These are phyloP conservation scores for Incurvaria masculella DNA, from an alignment of 2,888 invertebrate genomes.

Conservation along the genomic window DNA sequence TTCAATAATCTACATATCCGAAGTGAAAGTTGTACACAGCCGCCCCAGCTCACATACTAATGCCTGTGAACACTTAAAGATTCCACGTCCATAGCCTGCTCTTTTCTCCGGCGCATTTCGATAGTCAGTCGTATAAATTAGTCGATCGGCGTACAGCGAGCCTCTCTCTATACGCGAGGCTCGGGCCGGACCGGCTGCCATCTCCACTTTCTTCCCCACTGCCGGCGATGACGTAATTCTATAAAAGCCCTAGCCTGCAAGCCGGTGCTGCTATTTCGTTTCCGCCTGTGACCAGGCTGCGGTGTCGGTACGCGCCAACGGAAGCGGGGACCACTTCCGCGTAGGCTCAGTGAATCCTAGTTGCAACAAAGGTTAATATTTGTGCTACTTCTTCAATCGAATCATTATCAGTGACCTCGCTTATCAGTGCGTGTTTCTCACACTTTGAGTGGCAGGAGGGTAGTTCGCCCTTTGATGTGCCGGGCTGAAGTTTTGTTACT, in stretches of 20 bases:
- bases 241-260: constrained; percentile 52
- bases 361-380: constrained; percentile 31
- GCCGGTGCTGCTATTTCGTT: constrained; percentile 56
- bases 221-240: constrained; percentile 55
- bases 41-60: constrained; percentile 38
- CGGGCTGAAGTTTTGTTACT: too few species aligned
- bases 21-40: constrained; percentile 47
- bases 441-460: too few species aligned
- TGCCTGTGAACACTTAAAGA: constrained; percentile 48
- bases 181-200: constrained; percentile 27
- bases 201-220: constrained; percentile 51
- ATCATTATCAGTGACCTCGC: too few species aligned
- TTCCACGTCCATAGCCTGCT: constrained; percentile 22
- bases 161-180: constrained; percentile 3
- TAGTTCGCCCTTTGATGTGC: too few species aligned
- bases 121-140: constrained; percentile 1
- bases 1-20: constrained; percentile 47
- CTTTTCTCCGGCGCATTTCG: background rate
- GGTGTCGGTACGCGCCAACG: constrained; percentile 15
- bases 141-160: background rate
- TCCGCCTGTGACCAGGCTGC: constrained; percentile 41
- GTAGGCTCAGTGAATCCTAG: constrained; percentile 42
- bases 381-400: too few species aligned
- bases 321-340: constrained; percentile 53
- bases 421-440: too few species aligned